phyloP scores from a whole-genome alignment of 2,797 vertebrate genomes.

The Agapornis canus region DNA sequence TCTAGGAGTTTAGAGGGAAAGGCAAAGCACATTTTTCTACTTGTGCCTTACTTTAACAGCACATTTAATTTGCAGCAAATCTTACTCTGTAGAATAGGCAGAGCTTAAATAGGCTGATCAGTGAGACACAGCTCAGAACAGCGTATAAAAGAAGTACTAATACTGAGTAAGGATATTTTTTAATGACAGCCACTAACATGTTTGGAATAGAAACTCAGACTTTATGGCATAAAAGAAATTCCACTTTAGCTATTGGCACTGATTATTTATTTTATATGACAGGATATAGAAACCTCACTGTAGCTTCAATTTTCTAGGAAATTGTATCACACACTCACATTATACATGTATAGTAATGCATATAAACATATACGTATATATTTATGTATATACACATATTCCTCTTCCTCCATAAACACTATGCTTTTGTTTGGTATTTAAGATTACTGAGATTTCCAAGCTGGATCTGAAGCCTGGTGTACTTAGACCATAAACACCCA shows the following conservation, averaged over 20 bases:
- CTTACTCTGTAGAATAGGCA: background rate
- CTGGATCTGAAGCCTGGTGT: background rate
- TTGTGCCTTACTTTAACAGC: background rate
- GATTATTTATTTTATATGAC: background rate
- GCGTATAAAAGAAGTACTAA: background rate
- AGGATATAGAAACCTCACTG: background rate
- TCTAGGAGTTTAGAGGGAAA: background rate
- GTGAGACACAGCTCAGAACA: background rate
- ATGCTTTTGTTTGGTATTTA: background rate
- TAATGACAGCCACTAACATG: fast-evolving
- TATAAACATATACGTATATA: background rate
- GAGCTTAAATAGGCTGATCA: background rate
- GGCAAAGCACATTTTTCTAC: background rate
- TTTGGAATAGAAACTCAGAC: background rate
- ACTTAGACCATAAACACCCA: background rate
- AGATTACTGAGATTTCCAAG: background rate
- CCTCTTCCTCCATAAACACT: background rate
- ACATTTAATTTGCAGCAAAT: background rate
- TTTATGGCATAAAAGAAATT: background rate
- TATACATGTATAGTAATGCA: background rate
- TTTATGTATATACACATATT: background rate
- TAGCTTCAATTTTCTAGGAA: background rate
- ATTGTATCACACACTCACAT: background rate
- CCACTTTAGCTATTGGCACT: background rate
- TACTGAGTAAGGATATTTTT: background rate